Evolutionary conservation across 2,113 vertebrate genomes (phyloP).

Genomic region (Tretioscincus oriximinensis): DNA sequence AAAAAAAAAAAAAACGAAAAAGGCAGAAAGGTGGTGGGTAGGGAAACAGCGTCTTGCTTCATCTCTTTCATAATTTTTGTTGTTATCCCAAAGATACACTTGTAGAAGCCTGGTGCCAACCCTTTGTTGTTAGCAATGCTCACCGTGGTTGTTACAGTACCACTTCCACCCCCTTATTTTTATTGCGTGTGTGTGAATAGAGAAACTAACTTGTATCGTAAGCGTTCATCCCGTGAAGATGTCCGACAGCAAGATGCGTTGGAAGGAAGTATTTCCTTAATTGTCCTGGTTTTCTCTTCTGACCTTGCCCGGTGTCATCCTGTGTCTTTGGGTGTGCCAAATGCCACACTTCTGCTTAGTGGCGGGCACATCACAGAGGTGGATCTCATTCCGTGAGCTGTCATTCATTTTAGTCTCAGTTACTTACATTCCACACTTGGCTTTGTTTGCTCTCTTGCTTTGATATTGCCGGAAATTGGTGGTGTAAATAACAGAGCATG

Average conservation of each 20-base stretch:
- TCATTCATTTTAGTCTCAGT: conserved; percentile 42
- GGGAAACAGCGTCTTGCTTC: background rate
- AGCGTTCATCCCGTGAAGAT: background rate
- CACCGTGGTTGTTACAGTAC: background rate
- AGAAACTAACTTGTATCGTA: background rate
- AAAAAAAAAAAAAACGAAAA: background rate
- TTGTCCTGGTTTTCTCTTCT: background rate
- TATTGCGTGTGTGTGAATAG: background rate
- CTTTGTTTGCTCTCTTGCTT: conserved; percentile 11
- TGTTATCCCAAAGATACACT: background rate
- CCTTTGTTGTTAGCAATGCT: background rate
- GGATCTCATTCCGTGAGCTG: conserved; percentile 34
- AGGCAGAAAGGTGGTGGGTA: background rate
- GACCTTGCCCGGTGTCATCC: conserved; percentile 12
- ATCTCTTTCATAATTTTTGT: background rate
- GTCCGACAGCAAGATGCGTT: background rate
- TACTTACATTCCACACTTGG: conserved; percentile 5
- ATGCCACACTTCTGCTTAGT: conserved; percentile 6
- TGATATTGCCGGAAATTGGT: conserved; percentile 4
- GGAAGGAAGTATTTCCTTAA: background rate
- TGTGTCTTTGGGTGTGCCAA: conserved; percentile 4
- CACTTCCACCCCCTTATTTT: background rate
- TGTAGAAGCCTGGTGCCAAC: background rate
- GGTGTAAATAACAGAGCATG: conserved; percentile 6
- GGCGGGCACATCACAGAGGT: conserved; percentile 1